phyloP scores from a whole-genome alignment of 2,888 invertebrate species.

The Leptarthrus brevirostris region DNA sequence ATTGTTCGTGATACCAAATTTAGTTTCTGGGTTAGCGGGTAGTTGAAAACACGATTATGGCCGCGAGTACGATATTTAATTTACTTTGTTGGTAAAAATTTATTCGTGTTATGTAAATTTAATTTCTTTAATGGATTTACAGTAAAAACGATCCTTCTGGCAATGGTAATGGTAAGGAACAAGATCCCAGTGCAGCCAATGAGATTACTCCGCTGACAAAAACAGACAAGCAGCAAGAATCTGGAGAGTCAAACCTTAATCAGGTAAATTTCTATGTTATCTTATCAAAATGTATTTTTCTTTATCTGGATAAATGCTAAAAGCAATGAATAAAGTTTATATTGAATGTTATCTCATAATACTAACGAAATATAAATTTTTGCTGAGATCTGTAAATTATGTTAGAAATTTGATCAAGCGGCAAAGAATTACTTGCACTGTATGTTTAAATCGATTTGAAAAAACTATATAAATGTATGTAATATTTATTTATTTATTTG shows the following conservation, averaged over 20 bases:
- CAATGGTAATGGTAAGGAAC: slow-evolving; percentile 4
- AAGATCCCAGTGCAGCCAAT: slow-evolving; percentile 4
- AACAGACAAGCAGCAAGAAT: slow-evolving; percentile 42
- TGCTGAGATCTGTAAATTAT: too few species aligned
- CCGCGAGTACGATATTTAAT: neutral
- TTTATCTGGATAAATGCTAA: slow-evolving; percentile 6
- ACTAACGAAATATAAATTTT: too few species aligned
- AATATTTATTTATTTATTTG: too few species aligned
- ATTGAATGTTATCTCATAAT: too few species aligned
- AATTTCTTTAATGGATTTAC: slow-evolving; percentile 2
- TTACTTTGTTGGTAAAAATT: slow-evolving; percentile 33
- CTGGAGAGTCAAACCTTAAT: slow-evolving; percentile 55
- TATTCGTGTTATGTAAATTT: slow-evolving; percentile 6
- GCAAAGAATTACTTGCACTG: too few species aligned
- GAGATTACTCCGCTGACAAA: slow-evolving; percentile 25
- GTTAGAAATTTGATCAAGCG: too few species aligned
- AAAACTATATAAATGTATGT: too few species aligned
- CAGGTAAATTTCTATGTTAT: slow-evolving; percentile 55
- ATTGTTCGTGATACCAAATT: neutral
- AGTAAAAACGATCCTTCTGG: neutral
- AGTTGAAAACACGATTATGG: slow-evolving; percentile 8
- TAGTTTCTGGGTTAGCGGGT: slow-evolving; percentile 4
- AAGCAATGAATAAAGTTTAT: too few species aligned
- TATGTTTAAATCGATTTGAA: too few species aligned
- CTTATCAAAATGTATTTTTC: slow-evolving; percentile 40